These are phyloP conservation scores for Dinoponera quadriceps DNA, from an alignment of 1,140 invertebrate genomes.

Conservation along the genomic window DNA sequence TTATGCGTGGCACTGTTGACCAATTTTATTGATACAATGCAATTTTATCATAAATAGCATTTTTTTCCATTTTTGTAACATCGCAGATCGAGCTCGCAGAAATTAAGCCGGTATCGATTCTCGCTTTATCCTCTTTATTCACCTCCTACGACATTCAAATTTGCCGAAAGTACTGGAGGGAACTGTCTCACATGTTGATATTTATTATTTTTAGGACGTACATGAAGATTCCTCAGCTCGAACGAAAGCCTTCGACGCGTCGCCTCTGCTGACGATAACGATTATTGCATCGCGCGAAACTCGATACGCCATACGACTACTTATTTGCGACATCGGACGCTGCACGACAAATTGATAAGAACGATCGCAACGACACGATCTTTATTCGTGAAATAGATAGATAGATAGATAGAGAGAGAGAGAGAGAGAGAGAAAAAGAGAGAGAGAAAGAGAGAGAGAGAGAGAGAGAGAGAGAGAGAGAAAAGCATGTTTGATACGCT, in stretches of 20 bases:
- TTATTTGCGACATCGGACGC: conserved; percentile 13
- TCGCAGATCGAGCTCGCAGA: too few relatives aligned
- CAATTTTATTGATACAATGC: too few relatives aligned
- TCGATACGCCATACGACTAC: not conserved
- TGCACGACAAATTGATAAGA: not conserved
- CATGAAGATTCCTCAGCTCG: conserved; percentile 76
- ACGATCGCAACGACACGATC: conserved; percentile 9
- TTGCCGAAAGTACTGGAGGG: not conserved
- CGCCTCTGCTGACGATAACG: conserved; percentile 75
- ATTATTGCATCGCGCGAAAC: not conserved
- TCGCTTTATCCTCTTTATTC: not conserved
- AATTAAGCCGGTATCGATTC: too few relatives aligned
- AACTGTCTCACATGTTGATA: not conserved
- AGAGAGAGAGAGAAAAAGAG: too few relatives aligned
- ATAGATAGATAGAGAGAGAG: too few relatives aligned
- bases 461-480: too few relatives aligned
- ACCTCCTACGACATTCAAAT: not conserved
- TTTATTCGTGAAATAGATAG: conserved; percentile 17
- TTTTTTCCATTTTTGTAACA: too few relatives aligned
- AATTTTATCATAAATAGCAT: too few relatives aligned
- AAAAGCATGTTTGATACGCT: too few relatives aligned
- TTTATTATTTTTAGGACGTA: conserved; percentile 77
- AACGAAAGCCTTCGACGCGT: conserved; percentile 79
- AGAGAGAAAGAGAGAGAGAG: too few relatives aligned
- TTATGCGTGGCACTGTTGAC: too few relatives aligned